Conservation (phyloP, 1,140 invertebrate genomes). For the Zaprionus inermis region DNA sequence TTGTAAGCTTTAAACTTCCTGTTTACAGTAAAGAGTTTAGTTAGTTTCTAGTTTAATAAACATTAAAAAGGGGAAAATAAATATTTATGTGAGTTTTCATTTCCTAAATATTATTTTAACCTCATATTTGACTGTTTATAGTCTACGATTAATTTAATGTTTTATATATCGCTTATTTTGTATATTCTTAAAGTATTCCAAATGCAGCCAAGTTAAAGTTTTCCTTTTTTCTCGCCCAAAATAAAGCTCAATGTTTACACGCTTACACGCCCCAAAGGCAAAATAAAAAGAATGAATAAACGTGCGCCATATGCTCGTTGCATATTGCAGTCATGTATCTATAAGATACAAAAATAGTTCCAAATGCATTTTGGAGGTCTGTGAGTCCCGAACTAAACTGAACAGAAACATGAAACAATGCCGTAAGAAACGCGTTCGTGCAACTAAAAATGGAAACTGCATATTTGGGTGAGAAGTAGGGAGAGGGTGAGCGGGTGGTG, state of each 20-base stretch:
- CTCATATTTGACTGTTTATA: too few species aligned
- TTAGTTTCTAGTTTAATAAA: neutral
- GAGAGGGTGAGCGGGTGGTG: neutral
- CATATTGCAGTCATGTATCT: constrained; percentile 42
- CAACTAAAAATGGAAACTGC: constrained; percentile 62
- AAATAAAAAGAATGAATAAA: constrained; percentile 14
- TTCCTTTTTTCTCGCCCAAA: neutral
- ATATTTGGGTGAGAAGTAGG: constrained; percentile 30
- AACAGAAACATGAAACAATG: constrained; percentile 54
- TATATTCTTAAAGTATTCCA: neutral
- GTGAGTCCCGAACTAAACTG: constrained; percentile 14
- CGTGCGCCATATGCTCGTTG: constrained; percentile 18
- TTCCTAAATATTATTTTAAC: too few species aligned
- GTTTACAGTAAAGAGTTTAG: neutral
- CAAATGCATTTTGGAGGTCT: constrained; percentile 67
- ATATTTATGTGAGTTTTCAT: too few species aligned
- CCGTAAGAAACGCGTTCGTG: constrained; percentile 38
- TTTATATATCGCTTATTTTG: too few species aligned
- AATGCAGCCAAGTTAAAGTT: neutral
- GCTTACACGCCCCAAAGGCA: constrained; percentile 19
- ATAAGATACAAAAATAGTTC: constrained; percentile 64
- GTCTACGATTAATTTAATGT: neutral
- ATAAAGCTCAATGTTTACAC: constrained; percentile 18
- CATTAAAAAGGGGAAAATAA: neutral
- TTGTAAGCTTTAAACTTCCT: neutral